These are phyloP conservation scores for Ridgeia piscesae DNA, from an alignment of 1,140 invertebrate species.

Conservation along the genomic window DNA sequence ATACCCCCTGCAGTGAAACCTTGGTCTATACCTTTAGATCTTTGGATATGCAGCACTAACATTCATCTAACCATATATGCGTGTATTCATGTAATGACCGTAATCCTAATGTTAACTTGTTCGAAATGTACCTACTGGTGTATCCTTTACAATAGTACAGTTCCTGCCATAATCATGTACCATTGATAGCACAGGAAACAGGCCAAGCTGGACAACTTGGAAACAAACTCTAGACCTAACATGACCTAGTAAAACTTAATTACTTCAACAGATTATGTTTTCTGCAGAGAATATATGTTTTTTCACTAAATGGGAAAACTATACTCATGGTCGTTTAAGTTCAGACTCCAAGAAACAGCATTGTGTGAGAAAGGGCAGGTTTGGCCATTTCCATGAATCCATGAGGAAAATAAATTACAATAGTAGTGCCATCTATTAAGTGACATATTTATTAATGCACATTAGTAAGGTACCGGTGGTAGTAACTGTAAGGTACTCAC, in stretches of 20 bases:
- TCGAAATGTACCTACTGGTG: neutral
- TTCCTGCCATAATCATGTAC: neutral
- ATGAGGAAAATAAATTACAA: too few species aligned
- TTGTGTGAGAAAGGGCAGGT: too few species aligned
- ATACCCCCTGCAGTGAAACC: too few species aligned
- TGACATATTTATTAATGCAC: too few species aligned
- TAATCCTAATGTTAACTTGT: neutral
- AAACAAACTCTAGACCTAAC: neutral
- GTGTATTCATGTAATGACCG: neutral
- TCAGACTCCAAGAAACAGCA: too few species aligned
- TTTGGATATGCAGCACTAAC: neutral
- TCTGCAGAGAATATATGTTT: neutral
- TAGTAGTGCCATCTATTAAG: too few species aligned
- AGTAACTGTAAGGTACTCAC: too few species aligned
- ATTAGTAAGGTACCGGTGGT: too few species aligned
- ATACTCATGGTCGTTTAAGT: too few species aligned
- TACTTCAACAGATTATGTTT: neutral
- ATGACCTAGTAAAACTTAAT: neutral
- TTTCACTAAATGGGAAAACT: too few species aligned
- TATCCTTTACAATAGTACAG: neutral
- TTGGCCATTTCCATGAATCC: too few species aligned
- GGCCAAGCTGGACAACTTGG: neutral
- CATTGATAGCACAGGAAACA: neutral
- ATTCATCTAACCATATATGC: neutral
- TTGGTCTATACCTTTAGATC: too few species aligned